phyloP scores from a whole-genome alignment of 2,113 vertebrate genomes.

The Nerophis lumbriciformis region DNA sequence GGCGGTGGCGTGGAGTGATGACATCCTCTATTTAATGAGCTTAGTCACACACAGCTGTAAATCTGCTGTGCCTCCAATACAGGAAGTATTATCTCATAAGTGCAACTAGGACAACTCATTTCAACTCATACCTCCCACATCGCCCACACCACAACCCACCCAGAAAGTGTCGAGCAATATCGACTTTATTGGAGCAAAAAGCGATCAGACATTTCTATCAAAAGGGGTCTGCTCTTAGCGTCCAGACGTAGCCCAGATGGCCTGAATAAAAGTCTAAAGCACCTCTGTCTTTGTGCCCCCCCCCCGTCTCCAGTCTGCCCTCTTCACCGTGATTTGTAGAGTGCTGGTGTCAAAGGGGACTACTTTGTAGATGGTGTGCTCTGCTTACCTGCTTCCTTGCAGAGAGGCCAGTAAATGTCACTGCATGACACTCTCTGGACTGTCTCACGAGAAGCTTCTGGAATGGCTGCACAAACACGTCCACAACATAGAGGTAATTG shows the following conservation, averaged over 20 bases:
- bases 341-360: conserved; percentile 73
- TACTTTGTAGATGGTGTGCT: conserved; percentile 69
- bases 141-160: conserved; percentile 18
- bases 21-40: conserved; percentile 93
- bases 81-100: conserved; percentile 82
- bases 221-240: not conserved
- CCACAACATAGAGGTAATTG: not conserved
- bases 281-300: conserved; percentile 60
- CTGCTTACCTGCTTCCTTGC: conserved; percentile 68
- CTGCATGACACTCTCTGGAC: conserved; percentile 61
- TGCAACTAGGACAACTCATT: conserved; percentile 66
- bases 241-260: conserved; percentile 60
- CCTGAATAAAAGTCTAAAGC: conserved; percentile 51
- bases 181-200: not conserved
- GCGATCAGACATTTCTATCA: conserved; percentile 4
- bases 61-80: conserved; percentile 81
- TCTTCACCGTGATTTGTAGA: conserved; percentile 71
- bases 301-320: conserved; percentile 48
- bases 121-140: conserved; percentile 64
- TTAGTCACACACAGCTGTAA: conserved; percentile 71
- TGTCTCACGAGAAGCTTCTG: conserved; percentile 53
- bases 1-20: conserved; percentile 88
- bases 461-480: conserved; percentile 31
- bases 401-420: conserved; percentile 64
- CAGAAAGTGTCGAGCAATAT: conserved; percentile 17